These are phyloP conservation scores for Atopsyche davidsoni DNA, from an alignment of 1,140 invertebrate species.

Conservation along the genomic window DNA sequence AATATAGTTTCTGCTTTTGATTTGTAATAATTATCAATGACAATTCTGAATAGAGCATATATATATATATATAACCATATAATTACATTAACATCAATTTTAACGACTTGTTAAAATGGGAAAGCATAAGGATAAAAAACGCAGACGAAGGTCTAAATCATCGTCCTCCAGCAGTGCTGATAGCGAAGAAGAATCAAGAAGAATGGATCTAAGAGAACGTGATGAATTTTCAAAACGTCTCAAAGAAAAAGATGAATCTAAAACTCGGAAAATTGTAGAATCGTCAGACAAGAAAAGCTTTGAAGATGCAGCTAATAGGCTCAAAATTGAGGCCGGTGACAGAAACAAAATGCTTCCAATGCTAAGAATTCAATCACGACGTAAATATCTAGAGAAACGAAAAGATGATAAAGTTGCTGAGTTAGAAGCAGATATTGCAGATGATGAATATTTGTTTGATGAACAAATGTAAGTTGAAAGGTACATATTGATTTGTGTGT, in stretches of 20 bases:
- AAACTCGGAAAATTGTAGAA: conserved; percentile 75
- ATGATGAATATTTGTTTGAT: conserved; percentile 94
- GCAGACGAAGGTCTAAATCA: conserved; percentile 44
- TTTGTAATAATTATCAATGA: no score
- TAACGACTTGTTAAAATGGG: no score
- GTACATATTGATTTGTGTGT: no score
- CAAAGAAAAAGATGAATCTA: conserved; percentile 84
- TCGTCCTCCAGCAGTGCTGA: conserved; percentile 50
- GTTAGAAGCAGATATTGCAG: conserved; percentile 88
- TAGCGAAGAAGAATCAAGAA: conserved; percentile 61
- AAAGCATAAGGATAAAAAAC: conserved; percentile 40
- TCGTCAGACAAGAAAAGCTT: conserved; percentile 68
- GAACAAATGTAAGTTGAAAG: conserved; percentile 65
- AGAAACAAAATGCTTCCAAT: conserved; percentile 81
- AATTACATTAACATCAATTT: no score
- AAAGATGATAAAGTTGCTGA: conserved; percentile 96
- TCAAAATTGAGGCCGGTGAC: conserved; percentile 82
- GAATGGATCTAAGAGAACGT: conserved; percentile 81
- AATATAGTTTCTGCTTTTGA: no score
- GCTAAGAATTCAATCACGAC: conserved; percentile 82
- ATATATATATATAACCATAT: no score
- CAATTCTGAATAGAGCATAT: no score
- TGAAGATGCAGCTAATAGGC: conserved; percentile 87
- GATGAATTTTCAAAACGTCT: conserved; percentile 91
- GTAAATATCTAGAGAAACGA: conserved; percentile 91